Evolutionary conservation across 2,797 vertebrate genomes (phyloP).

Genomic region (Cossypha dichroa): DNA sequence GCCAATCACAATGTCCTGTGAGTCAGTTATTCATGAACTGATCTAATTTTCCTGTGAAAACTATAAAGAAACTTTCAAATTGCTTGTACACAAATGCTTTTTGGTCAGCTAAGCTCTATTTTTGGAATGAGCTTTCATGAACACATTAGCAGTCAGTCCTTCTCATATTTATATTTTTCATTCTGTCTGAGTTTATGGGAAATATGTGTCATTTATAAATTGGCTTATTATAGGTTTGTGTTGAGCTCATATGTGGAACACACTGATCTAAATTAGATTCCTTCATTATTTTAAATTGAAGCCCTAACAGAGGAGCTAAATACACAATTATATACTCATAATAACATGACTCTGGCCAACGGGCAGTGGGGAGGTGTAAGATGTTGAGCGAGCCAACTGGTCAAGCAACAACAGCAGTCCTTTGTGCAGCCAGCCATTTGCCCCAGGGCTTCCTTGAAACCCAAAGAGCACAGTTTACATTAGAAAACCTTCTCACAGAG

Average conservation of each 20-base stretch:
- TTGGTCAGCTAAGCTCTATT: neutral
- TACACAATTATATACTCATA: conserved; percentile 38
- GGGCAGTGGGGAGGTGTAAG: neutral
- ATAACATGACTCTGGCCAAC: conserved; percentile 31
- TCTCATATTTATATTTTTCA: neutral
- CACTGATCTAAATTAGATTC: conserved; percentile 15
- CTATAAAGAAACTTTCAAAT: neutral
- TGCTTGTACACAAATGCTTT: neutral
- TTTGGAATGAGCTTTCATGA: neutral
- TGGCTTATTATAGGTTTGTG: conserved; percentile 2
- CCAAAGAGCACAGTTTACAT: neutral
- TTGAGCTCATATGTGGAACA: neutral
- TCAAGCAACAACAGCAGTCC: conserved; percentile 14
- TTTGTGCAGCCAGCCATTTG: neutral
- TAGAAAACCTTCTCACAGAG: neutral
- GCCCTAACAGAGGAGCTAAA: conserved; percentile 17
- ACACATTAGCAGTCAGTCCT: neutral
- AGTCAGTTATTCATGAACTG: neutral
- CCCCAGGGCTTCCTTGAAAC: neutral
- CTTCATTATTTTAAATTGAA: conserved; percentile 52
- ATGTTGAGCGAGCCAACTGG: neutral
- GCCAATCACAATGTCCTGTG: neutral
- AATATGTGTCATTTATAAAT: conserved; percentile 40
- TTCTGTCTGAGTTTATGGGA: conserved; percentile 15
- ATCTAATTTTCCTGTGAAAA: conserved; percentile 13